phyloP scores from a whole-genome alignment of 2,797 vertebrate species.

The Huso huso region DNA sequence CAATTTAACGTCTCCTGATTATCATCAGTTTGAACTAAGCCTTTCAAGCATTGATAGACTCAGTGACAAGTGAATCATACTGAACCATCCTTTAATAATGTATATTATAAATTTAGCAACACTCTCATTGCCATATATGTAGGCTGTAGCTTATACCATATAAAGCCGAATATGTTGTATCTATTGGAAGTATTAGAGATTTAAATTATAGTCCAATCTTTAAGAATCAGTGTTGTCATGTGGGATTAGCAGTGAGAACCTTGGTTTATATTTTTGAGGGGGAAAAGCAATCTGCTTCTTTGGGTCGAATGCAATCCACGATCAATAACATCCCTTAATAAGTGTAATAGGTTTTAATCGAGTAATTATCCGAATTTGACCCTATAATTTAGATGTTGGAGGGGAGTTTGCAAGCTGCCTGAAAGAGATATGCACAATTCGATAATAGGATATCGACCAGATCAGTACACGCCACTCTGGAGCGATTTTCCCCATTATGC shows the following conservation, averaged over 20 bases:
- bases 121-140: too few relatives aligned
- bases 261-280: slow-evolving; percentile 37
- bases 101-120: too few relatives aligned
- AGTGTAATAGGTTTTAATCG: slow-evolving; percentile 85
- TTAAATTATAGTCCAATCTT: too few relatives aligned
- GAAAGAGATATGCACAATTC: slow-evolving; percentile 81
- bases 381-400: slow-evolving; percentile 85
- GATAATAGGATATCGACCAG: slow-evolving; percentile 87
- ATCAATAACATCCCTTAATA: slow-evolving; percentile 77
- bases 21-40: too few relatives aligned
- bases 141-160: too few relatives aligned
- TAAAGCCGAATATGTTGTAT: too few relatives aligned
- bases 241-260: slow-evolving; percentile 29
- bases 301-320: slow-evolving; percentile 64
- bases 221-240: background rate
- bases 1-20: too few relatives aligned
- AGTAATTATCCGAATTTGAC: slow-evolving; percentile 86
- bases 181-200: too few relatives aligned
- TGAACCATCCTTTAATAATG: too few relatives aligned
- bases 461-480: slow-evolving; percentile 58
- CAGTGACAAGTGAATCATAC: too few relatives aligned
- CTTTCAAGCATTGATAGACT: too few relatives aligned
- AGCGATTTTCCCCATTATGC: slow-evolving; percentile 67
- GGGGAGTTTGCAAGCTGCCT: slow-evolving; percentile 77
- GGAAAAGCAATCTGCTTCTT: slow-evolving; percentile 58